phyloP scores from a whole-genome alignment of 2,113 vertebrate genomes.

The Nothoprocta perdicaria region DNA sequence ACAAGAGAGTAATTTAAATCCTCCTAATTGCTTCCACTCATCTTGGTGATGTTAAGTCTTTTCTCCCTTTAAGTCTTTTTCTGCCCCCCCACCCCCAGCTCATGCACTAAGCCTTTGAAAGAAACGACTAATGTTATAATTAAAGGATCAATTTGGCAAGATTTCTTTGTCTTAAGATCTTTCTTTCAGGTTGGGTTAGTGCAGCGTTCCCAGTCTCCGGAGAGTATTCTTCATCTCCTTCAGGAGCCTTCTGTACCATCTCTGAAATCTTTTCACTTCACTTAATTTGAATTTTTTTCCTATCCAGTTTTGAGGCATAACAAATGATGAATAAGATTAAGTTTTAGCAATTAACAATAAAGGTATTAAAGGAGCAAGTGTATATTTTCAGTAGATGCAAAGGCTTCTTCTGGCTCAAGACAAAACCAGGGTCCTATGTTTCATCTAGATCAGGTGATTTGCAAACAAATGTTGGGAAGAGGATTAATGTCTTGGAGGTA shows the following conservation, averaged over 20 bases:
- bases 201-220: conserved; percentile 34
- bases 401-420: not conserved
- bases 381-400: not conserved
- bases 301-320: conserved; percentile 48
- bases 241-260: conserved; percentile 62
- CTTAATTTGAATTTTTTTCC: conserved; percentile 44
- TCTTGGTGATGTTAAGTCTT: conserved; percentile 61
- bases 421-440: not conserved
- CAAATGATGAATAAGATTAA: conserved; percentile 56
- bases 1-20: conserved; percentile 62
- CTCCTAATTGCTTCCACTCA: conserved; percentile 53
- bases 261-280: conserved; percentile 41
- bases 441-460: not conserved
- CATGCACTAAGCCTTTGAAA: conserved; percentile 64
- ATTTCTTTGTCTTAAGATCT: conserved; percentile 74
- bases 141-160: conserved; percentile 73
- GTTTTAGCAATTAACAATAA: conserved; percentile 53
- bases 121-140: conserved; percentile 74
- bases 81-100: conserved; percentile 44
- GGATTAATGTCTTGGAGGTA: not conserved
- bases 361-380: conserved; percentile 5
- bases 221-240: conserved; percentile 62
- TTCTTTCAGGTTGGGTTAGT: conserved; percentile 65
- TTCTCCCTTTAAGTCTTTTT: conserved; percentile 57
- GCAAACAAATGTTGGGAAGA: not conserved